phyloP scores from a whole-genome alignment of 2,888 invertebrate species.

The Cactoblastis cactorum region DNA sequence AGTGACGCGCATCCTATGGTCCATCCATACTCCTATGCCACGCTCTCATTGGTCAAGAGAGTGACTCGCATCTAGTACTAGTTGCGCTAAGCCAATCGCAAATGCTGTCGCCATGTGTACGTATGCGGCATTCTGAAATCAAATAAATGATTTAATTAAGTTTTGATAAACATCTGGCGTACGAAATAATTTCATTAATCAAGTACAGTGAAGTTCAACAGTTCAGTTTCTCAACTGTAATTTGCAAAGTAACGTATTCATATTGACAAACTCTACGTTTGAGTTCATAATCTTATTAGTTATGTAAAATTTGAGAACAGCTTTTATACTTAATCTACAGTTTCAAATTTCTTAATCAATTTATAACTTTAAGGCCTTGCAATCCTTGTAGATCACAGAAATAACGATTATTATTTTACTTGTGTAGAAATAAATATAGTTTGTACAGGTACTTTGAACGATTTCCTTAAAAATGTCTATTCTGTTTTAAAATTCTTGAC shows the following conservation, averaged over 20 bases:
- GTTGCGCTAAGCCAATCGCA: conserved; percentile 11
- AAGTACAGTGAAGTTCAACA: neutral
- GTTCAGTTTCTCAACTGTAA: conserved; percentile 9
- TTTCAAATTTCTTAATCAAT: no score
- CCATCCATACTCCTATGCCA: conserved; percentile 69
- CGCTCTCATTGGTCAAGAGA: conserved; percentile 49
- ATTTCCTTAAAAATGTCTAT: no score
- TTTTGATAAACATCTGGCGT: conserved; percentile 8
- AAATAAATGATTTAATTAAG: conserved; percentile 10
- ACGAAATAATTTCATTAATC: conserved; percentile 6
- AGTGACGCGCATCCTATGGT: conserved; percentile 72
- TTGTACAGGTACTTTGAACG: no score
- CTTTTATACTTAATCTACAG: no score
- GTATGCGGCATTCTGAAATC: conserved; percentile 7
- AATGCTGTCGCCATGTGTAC: neutral
- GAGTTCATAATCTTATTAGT: neutral
- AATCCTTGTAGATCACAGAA: no score
- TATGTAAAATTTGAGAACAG: neutral
- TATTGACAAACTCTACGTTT: neutral
- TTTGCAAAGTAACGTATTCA: conserved; percentile 4
- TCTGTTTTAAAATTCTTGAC: no score
- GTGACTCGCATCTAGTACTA: conserved; percentile 26
- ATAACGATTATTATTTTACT: no score
- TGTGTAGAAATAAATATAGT: no score
- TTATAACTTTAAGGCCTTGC: no score